Base-by-base conservation (phyloP, 2,113 vertebrate species). In the Dascyllus trimaculatus region DNA sequence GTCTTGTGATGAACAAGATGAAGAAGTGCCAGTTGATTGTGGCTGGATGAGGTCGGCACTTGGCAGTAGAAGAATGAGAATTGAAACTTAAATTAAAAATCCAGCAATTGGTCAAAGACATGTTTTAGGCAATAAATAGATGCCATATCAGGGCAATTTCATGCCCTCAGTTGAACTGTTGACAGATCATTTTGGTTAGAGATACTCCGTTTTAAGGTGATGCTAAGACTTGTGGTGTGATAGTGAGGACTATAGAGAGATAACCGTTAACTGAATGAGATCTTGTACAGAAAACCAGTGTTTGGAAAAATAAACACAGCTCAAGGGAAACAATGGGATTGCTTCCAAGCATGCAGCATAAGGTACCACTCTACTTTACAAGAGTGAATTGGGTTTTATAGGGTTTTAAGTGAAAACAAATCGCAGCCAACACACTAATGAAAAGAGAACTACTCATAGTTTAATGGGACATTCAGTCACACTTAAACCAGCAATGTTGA, bases 271-370 rank as follows among this genome's bases (percentile, higher is more conserved):
- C 25, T 49, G 49, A 76, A n/a, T 46, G 9, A 48, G 29, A 60
- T 40, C 1, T 75, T 49, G 21, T 25, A 26, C 45, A 63, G 0
- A 66, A 22, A 61, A 49, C 19, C 13, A 0, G 40, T 11, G 56
- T 75, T 75, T 63, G 51, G 71, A 72, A 75, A 35, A 75, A 71
- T 60, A 66, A 65, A 78, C 56, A 46, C 43, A 10, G 29, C 63
- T 68, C 48, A 25, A 1, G 66, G 57, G 38, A 71, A 18, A 35
- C 19, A 29, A 53, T n/a, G 13, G 66, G 25, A 60, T 5, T 18
- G 0, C n/a, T 43, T 80, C 72, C 68, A 80, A 45, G 10, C 11
- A 35, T 5, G 61, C 22, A 40, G 48, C 63, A 77, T 57, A 67
- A 40, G 62, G 79, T 65, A 49, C 26, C 0, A 10, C 45, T 75